Evolutionary conservation across 1,140 invertebrate genomes (phyloP).

Genomic region (Heliothis virescens): DNA sequence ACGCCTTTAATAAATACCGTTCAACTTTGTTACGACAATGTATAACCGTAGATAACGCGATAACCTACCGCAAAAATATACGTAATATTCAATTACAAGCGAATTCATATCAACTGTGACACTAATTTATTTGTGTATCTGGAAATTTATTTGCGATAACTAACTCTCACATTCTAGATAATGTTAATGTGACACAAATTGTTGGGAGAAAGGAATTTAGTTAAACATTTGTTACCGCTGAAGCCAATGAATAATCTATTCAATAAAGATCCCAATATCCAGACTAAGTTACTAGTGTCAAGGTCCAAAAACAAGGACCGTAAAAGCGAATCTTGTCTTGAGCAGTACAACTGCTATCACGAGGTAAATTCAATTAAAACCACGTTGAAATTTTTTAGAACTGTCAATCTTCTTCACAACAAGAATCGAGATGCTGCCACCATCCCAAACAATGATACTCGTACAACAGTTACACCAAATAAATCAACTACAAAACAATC

Average conservation of each 20-base stretch:
- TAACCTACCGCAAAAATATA: constrained; percentile 28
- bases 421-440: neutral
- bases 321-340: too few relatives aligned
- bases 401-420: neutral
- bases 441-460: neutral
- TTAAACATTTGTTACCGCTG: neutral
- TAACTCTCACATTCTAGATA: neutral
- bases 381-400: too few relatives aligned
- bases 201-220: neutral
- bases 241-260: too few relatives aligned
- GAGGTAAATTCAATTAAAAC: too few relatives aligned
- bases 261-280: too few relatives aligned
- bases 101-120: constrained; percentile 16
- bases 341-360: too few relatives aligned
- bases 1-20: neutral
- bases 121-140: constrained; percentile 23
- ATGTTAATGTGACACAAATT: too few relatives aligned
- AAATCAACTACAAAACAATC: neutral
- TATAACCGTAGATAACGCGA: constrained; percentile 7
- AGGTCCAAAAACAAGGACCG: too few relatives aligned
- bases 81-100: constrained; percentile 29
- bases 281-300: too few relatives aligned
- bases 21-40: neutral
- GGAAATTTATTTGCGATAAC: constrained; percentile 16
- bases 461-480: neutral